Base-by-base conservation (phyloP, 2,113 vertebrate genomes). In the Otolemur garnettii region DNA sequence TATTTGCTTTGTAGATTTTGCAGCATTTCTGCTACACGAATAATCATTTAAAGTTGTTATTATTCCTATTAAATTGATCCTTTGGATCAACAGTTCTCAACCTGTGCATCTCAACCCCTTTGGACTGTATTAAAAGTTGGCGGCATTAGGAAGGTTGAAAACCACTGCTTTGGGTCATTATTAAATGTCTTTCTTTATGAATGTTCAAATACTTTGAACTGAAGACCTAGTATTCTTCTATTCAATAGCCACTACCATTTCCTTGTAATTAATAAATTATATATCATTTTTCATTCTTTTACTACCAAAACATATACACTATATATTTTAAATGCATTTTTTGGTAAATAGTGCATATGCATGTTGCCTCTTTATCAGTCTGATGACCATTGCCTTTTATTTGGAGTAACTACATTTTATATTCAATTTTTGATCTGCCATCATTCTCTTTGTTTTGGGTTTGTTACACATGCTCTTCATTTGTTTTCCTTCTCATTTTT, bases 401-500 rank as follows among this genome's bases (percentile, higher is more conserved):
- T 87, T 93, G 26, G 6, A 87, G 66, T 59, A 83, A 79, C n/a
- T 57, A 19, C 11, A 28, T 64, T 75, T 92, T 89, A 55, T 38
- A 13, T 55, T 59, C 91, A 82, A 53, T 53, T 92, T 96, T 93
- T 87, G 8, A 83, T 71, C 33, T 81, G 50, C 19, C 45, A 17
- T 53, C 3, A 50, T 91, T 85, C 35, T 50, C 18, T 78, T 82
- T 94, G 38, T 62, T 88, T 93, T 72, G 33, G 28, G 57, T 57
- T 82, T 84, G 15, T 87, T 42, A 0, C 17, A 55, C 26, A 50
- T 68, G 26, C 22, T 90, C 17, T 77, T 86, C 60, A 81, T 66
- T 85, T 2, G 66, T 78, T 96, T 60, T 86, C 57, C 78, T 69
- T 33, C 42, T 81, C 14, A 55, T 88, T 92, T 90, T 77, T 57